Conservation (phyloP, 35 echinoderm and acorn worm species). For the Hemicentrotus pulcherrimus region DNA sequence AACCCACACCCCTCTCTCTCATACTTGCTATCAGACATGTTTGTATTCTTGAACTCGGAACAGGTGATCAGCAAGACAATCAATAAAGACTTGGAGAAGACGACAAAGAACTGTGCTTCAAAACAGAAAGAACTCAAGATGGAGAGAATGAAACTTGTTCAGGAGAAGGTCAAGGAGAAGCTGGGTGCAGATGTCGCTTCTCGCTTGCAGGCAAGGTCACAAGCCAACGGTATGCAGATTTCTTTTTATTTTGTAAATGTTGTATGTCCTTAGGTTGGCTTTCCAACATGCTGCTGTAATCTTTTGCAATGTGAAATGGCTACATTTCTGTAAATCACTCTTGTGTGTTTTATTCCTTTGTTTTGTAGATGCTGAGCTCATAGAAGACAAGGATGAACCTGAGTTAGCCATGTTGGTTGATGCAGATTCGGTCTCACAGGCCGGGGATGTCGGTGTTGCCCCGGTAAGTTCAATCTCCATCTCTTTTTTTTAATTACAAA, state of each 20-base stretch:
- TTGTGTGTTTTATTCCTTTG: background rate
- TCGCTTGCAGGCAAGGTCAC: slow-evolving; percentile 50
- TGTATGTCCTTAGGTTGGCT: background rate
- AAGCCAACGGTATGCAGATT: slow-evolving; percentile 25
- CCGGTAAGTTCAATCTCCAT: background rate
- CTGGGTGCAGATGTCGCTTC: slow-evolving; percentile 73
- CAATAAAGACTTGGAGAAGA: slow-evolving; percentile 71
- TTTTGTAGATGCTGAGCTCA: slow-evolving; percentile 57
- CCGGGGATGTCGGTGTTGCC: slow-evolving; percentile 56
- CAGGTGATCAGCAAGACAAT: slow-evolving; percentile 98
- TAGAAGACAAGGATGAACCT: slow-evolving; percentile 64
- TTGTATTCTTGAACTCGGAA: background rate
- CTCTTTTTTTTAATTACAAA: too few species aligned
- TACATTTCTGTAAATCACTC: background rate
- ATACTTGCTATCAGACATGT: background rate
- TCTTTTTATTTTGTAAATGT: background rate
- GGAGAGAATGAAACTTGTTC: slow-evolving; percentile 83
- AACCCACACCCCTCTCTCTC: background rate
- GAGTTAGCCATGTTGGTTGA: slow-evolving; percentile 69
- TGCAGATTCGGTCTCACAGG: slow-evolving; percentile 82
- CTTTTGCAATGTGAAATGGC: too few species aligned
- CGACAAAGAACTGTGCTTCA: slow-evolving; percentile 64
- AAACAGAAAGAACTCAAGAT: slow-evolving; percentile 81
- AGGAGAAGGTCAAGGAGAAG: slow-evolving; percentile 84
- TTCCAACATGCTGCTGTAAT: too few species aligned